Evolutionary conservation across 2,888 invertebrate genomes (phyloP).

Genomic region (Polydrusus tereticollis): DNA sequence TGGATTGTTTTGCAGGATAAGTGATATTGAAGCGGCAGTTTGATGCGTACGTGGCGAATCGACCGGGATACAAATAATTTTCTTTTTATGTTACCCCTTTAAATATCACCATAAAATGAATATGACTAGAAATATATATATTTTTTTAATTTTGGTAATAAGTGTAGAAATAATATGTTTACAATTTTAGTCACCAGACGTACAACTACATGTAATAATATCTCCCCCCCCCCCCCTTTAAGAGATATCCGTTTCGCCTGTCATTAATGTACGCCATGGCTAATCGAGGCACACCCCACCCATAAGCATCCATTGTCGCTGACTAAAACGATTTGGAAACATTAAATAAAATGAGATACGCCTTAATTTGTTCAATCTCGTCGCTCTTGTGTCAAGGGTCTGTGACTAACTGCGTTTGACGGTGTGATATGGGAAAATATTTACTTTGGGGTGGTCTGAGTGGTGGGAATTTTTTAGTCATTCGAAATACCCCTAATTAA

Average conservation of each 20-base stretch:
- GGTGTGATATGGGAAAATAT: constrained; percentile 28
- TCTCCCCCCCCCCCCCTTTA: background rate
- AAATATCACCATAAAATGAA: too few species aligned
- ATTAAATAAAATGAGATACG: constrained; percentile 30
- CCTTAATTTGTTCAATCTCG: constrained; percentile 32
- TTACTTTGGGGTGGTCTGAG: constrained; percentile 4
- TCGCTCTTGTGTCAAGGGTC: constrained; percentile 23
- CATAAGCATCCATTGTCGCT: constrained; percentile 57
- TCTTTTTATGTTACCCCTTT: too few species aligned
- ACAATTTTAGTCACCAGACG: background rate
- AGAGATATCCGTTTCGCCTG: constrained; percentile 4
- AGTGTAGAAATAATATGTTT: background rate
- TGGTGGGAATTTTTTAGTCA: background rate
- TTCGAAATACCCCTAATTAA: too few species aligned
- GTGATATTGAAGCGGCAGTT: constrained; percentile 7
- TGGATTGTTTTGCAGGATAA: constrained; percentile 39
- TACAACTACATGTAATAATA: background rate
- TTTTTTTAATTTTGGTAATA: too few species aligned
- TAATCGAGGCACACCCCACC: constrained; percentile 60
- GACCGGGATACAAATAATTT: background rate
- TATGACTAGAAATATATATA: too few species aligned
- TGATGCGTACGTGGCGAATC: constrained; percentile 8
- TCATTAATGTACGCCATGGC: constrained; percentile 55
- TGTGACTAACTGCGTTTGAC: constrained; percentile 18
- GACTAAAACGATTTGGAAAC: constrained; percentile 39